Conservation (phyloP, 2,113 vertebrate genomes). For the Coregonus clupeaformis region DNA sequence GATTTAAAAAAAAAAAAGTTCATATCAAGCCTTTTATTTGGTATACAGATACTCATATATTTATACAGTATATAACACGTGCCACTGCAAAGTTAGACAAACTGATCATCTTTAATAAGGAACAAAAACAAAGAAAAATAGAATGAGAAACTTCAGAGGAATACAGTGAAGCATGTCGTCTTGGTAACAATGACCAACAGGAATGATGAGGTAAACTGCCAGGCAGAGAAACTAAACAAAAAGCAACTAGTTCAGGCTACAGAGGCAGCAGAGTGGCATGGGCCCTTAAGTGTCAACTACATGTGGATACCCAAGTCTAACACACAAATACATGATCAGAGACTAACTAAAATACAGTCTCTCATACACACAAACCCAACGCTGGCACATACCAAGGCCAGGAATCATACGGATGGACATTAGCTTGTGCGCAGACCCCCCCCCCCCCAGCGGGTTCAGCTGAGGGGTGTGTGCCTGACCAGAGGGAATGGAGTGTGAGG, state of each 20-base stretch:
- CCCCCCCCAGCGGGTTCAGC: not conserved
- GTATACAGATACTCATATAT: slow-evolving; percentile 93
- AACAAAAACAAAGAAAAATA: slow-evolving; percentile 53
- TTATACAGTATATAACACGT: slow-evolving; percentile 82
- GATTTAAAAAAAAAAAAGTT: slow-evolving; percentile 77
- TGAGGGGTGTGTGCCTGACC: slow-evolving; percentile 9
- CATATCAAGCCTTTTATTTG: slow-evolving; percentile 98
- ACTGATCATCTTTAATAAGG: slow-evolving; percentile 67
- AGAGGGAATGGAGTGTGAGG: not conserved
- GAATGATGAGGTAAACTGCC: slow-evolving; percentile 83
- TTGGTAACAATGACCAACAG: slow-evolving; percentile 53
- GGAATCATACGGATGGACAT: not conserved
- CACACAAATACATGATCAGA: slow-evolving; percentile 63
- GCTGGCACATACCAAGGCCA: slow-evolving; percentile 15
- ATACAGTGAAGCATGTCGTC: slow-evolving; percentile 44
- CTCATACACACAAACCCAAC: slow-evolving; percentile 31
- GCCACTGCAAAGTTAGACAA: slow-evolving; percentile 72
- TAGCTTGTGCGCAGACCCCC: not conserved
- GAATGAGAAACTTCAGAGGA: slow-evolving; percentile 48
- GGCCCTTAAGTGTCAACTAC: slow-evolving; percentile 61
- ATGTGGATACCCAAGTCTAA: slow-evolving; percentile 58
- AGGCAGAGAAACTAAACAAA: not conserved
- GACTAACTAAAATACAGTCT: slow-evolving; percentile 35
- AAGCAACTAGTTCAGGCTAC: slow-evolving; percentile 18
- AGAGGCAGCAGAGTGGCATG: slow-evolving; percentile 54